Conservation (phyloP, 2,113 vertebrate species). For the Maccullochella peelii region DNA sequence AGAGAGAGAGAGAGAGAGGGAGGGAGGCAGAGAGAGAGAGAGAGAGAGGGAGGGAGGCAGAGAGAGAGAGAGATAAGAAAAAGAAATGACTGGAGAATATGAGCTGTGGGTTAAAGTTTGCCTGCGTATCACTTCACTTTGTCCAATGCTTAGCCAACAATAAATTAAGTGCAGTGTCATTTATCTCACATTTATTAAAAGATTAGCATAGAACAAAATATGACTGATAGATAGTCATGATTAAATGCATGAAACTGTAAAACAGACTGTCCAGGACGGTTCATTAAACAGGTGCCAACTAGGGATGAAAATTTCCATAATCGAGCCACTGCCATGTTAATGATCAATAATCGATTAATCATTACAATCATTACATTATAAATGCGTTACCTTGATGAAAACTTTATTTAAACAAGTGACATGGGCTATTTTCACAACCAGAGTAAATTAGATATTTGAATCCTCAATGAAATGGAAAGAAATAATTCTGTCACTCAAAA, state of each 20-base stretch:
- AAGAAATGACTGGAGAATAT: not conserved
- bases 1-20: not conserved
- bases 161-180: not conserved
- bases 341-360: not conserved
- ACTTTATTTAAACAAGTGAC: not conserved
- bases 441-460: not conserved
- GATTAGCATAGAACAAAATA: not conserved
- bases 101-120: conserved; percentile 55
- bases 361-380: not conserved
- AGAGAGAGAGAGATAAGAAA: not conserved
- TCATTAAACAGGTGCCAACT: not conserved
- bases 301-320: not conserved
- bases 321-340: not conserved
- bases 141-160: not conserved
- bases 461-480: not conserved
- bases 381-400: not conserved
- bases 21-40: not conserved
- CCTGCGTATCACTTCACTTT: conserved; percentile 38
- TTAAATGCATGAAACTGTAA: not conserved
- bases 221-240: not conserved
- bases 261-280: not conserved
- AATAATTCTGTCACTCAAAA: not conserved
- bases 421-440: not conserved
- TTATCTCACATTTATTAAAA: not conserved
- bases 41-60: not conserved